These are phyloP conservation scores for Pristiophorus japonicus DNA, from an alignment of 2,113 vertebrate species.

Conservation along the genomic window DNA sequence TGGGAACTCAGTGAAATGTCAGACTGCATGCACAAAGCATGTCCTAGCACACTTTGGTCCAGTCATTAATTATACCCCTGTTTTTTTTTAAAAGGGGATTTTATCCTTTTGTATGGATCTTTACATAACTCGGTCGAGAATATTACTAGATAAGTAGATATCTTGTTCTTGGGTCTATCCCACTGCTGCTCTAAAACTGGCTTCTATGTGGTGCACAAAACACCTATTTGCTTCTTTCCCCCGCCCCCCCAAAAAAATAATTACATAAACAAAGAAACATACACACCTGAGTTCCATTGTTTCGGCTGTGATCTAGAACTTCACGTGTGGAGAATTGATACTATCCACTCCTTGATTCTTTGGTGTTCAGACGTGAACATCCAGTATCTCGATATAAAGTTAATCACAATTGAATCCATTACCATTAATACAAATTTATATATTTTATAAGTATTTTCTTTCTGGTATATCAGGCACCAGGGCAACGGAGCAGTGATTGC, in stretches of 20 bases:
- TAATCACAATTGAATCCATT: neutral
- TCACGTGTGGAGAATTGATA: too few relatives aligned
- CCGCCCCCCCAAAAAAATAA: neutral
- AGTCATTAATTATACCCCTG: neutral
- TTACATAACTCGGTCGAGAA: too few relatives aligned
- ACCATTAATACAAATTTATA: neutral
- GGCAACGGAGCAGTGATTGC: slow-evolving; percentile 91
- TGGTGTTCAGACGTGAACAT: neutral
- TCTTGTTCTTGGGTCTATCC: neutral
- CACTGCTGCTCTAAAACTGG: neutral
- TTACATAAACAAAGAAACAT: neutral
- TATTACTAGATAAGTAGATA: too few relatives aligned
- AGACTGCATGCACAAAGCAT: neutral
- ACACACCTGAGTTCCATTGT: neutral
- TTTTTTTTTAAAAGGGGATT: neutral
- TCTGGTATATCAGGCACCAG: slow-evolving; percentile 67
- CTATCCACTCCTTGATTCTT: neutral
- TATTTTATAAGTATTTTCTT: neutral
- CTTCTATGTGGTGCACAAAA: neutral
- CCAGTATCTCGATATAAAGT: neutral
- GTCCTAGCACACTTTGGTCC: neutral
- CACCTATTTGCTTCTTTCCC: neutral
- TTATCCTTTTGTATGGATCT: neutral
- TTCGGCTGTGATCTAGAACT: neutral
- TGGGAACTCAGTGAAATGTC: neutral